Evolutionary conservation across 1,140 invertebrate species (phyloP), one percentile per base, ranked within the genome.

Genomic region (Mamestra configurata): DNA sequence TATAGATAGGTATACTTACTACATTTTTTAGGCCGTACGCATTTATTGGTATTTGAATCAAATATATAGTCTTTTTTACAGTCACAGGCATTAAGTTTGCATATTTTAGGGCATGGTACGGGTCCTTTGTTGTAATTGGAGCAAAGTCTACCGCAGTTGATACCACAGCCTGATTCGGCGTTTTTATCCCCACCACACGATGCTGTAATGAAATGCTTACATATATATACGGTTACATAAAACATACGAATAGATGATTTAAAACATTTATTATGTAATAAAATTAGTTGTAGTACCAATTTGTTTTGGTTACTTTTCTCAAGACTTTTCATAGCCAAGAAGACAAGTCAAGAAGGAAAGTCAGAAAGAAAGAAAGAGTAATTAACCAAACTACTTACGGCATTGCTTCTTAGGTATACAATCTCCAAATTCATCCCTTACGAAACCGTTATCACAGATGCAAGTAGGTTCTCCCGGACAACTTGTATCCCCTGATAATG

Each of bases 151-250:
- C 71, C 57, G 24, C 85, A 88, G 43, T 79, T 72, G 13, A 43
- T 59, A 10, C 86, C 83, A 79, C 86, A 86, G 3, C 86, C 86
- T n/a, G 78, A 57, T 35, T 35, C 13, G 10, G 86, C 85, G 13
- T 88, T 84, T 13, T n/a, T 20, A 75, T 88, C 86, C 0, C 82
- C 86, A 20, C 86, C 85, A 55, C 86, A 88, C 1, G 85, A 84
- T 35, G 81, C 86, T 86, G 53, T 76, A 71, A 79, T 37, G 10
- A 27, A 8, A 8, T 8, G 8, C 4, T 43, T 59, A 5, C 15
- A 31, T 6, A 31, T 2, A 59, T 4, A 57, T n/a, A n/a, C n/a
- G n/a, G n/a, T n/a, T n/a, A n/a, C n/a, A n/a, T n/a, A n/a, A n/a
- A n/a, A n/a, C n/a, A n/a, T n/a, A n/a, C n/a, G n/a, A n/a, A n/a